These are phyloP conservation scores for Bruchidius siliquastri DNA, from an alignment of 2,888 invertebrate species.

Conservation along the genomic window DNA sequence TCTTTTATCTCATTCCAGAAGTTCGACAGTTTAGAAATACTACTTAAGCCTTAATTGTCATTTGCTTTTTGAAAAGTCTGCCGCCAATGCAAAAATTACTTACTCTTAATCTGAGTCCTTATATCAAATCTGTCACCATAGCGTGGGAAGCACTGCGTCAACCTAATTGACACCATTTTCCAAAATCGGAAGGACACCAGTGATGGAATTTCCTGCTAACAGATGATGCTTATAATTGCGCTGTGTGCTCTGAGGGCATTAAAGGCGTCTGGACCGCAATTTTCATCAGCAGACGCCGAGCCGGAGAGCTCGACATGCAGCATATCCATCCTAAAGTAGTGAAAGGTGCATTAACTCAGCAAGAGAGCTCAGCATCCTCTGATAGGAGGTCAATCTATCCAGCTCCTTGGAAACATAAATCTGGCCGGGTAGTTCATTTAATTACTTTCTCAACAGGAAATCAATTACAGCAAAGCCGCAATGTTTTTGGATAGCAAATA, in stretches of 20 bases:
- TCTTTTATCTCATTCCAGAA: no score
- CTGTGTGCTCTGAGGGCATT: not conserved
- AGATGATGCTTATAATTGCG: not conserved
- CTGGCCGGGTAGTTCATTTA: slow-evolving; percentile 25
- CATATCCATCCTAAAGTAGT: not conserved
- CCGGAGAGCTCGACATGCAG: not conserved
- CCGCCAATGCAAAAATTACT: no score
- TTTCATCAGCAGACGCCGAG: not conserved
- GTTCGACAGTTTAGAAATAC: no score
- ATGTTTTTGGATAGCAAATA: slow-evolving; percentile 87
- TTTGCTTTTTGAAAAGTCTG: no score
- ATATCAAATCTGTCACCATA: no score
- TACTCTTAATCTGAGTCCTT: no score
- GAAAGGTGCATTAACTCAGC: not conserved
- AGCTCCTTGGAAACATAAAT: slow-evolving; percentile 7
- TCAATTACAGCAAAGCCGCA: slow-evolving; percentile 77
- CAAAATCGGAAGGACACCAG: no score
- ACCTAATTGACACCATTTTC: not conserved
- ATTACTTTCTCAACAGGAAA: slow-evolving; percentile 53
- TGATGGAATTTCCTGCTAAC: no score
- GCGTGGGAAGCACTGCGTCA: no score
- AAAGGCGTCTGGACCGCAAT: not conserved
- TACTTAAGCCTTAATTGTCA: no score
- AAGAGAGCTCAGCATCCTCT: not conserved
- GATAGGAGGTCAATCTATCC: slow-evolving; percentile 7